phyloP scores from a whole-genome alignment of 1,140 invertebrate genomes.

The Drosophila takahashii region DNA sequence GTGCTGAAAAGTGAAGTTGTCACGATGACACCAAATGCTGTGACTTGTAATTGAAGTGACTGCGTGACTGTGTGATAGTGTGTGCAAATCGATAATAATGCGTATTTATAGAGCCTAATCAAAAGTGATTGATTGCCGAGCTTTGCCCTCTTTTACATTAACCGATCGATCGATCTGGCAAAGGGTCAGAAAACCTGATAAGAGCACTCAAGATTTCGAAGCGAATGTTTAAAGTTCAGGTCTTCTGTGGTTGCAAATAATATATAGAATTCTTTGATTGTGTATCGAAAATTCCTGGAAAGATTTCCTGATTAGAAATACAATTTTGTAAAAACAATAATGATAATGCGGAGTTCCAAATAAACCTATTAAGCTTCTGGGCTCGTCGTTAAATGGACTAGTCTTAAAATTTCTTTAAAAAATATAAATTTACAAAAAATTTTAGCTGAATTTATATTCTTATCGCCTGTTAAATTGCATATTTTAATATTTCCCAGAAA shows the following conservation, averaged over 20 bases:
- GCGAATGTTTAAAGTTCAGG: neutral
- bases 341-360: neutral
- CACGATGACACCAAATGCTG: slow-evolving; percentile 42
- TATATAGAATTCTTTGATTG: neutral
- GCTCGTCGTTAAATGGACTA: no score
- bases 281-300: neutral
- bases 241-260: neutral
- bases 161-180: slow-evolving; percentile 32
- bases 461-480: no score
- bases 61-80: slow-evolving; percentile 9
- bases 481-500: no score
- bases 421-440: no score
- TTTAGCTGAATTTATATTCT: no score
- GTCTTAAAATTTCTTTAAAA: no score
- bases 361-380: no score
- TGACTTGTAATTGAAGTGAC: slow-evolving; percentile 67
- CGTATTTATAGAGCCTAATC: slow-evolving; percentile 79
- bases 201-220: slow-evolving; percentile 9
- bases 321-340: neutral
- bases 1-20: slow-evolving; percentile 48
- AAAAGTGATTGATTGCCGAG: slow-evolving; percentile 65
- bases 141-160: slow-evolving; percentile 45
- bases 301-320: neutral
- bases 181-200: slow-evolving; percentile 40
- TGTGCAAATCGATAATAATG: slow-evolving; percentile 59